A percentile compares a stretch with the other conserved stretches of the same genome.
Evolutionary conservation across 64 coral and sea anemone genomes (phyloP).

Genomic region (Cladopsammia gracilis): DNA sequence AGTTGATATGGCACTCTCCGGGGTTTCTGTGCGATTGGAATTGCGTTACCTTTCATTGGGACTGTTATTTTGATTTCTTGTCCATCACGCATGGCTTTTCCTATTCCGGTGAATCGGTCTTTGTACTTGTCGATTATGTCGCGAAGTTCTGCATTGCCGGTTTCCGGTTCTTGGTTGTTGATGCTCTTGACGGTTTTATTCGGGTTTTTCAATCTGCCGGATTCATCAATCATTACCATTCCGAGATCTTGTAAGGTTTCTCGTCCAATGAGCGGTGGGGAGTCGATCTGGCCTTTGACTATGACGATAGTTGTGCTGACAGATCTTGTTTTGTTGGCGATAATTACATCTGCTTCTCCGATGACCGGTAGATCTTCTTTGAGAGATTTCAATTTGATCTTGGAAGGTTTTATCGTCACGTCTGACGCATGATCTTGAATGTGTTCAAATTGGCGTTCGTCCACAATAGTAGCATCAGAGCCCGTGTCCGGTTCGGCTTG

Average conservation of each 20-base stretch:
- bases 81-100: slow-evolving; percentile 31
- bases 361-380: slow-evolving; percentile 39
- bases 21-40: slow-evolving; percentile 59
- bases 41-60: slow-evolving; percentile 60
- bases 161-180: background rate
- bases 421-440: too few relatives aligned
- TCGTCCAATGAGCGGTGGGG: slow-evolving; percentile 57
- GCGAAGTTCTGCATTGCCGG: background rate
- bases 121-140: slow-evolving; percentile 23
- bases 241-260: slow-evolving; percentile 58
- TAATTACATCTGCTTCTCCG: slow-evolving; percentile 17
- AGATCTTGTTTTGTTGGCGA: slow-evolving; percentile 23
- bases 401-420: background rate
- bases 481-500: too few relatives aligned
- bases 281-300: slow-evolving; percentile 56
- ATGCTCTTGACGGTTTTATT: slow-evolving; percentile 19
- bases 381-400: too few relatives aligned
- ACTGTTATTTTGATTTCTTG: slow-evolving; percentile 50
- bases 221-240: slow-evolving; percentile 58
- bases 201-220: slow-evolving; percentile 53
- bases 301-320: slow-evolving; percentile 12
- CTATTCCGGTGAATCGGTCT: slow-evolving; percentile 51
- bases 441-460: too few relatives aligned
- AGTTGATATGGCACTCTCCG: slow-evolving; percentile 56
- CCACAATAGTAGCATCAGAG: too few relatives aligned